Conservation (phyloP, 2,113 vertebrate genomes). For the human region GRCh38 chr22:29504001-29504500, state of each 20-base stretch:
- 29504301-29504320: conserved; percentile 12
- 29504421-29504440: too few species aligned
- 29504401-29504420: too few species aligned
- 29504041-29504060: neutral
- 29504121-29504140: neutral
- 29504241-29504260: conserved; percentile 42
- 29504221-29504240: conserved; percentile 85
- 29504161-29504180: conserved; percentile 81
- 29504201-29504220: conserved; percentile 77
- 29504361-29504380: accelerated
- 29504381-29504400: too few species aligned
- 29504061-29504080: neutral
- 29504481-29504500: too few species aligned
- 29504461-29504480: too few species aligned
- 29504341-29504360: conserved; percentile 27
- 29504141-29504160: conserved; percentile 60
- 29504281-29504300: conserved; percentile 57
- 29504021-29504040: neutral
- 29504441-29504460: too few species aligned
- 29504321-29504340: conserved; percentile 64
- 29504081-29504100: neutral
- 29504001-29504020: conserved; percentile 8
- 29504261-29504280: neutral
- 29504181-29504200: conserved; percentile 71
- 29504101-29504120: neutral